Percentiles rank a stretch among this genome's conserved stretches.
These are phyloP conservation scores for Trichomycterus rosablanca DNA, from an alignment of 2,113 vertebrate species.

Conservation along the genomic window DNA sequence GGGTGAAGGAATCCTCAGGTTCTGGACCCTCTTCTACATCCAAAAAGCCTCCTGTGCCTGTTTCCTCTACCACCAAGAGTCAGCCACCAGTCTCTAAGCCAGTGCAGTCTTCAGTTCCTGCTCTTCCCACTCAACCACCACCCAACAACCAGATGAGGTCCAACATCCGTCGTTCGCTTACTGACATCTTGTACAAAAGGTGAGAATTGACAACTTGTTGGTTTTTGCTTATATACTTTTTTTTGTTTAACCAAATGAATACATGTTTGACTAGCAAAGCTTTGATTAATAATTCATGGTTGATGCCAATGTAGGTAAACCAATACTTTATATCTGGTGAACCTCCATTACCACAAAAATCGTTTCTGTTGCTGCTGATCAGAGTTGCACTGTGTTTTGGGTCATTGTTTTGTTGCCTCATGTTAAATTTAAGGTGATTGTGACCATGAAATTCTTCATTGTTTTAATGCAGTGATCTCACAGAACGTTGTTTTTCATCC, in stretches of 20 bases:
- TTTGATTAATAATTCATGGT: too few relatives aligned
- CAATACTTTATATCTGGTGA: too few relatives aligned
- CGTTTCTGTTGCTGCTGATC: too few relatives aligned
- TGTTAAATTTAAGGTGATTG: too few relatives aligned
- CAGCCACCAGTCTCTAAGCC: slow-evolving; percentile 51
- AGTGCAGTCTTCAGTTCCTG: slow-evolving; percentile 40
- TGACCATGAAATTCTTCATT: too few relatives aligned
- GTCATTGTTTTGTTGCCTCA: too few relatives aligned
- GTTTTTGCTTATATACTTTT: neutral
- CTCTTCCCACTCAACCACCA: slow-evolving; percentile 66
- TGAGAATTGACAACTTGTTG: slow-evolving; percentile 53
- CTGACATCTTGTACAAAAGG: slow-evolving; percentile 96
- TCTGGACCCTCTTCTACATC: slow-evolving; percentile 44
- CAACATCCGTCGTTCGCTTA: slow-evolving; percentile 92
- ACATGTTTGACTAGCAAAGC: too few relatives aligned
- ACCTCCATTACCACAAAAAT: too few relatives aligned
- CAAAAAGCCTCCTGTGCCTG: slow-evolving; percentile 52
- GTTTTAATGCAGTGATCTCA: too few relatives aligned
- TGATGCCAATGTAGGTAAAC: too few relatives aligned
- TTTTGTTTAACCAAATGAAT: neutral
- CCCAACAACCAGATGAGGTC: slow-evolving; percentile 93
- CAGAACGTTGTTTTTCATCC: too few relatives aligned
- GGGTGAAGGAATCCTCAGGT: slow-evolving; percentile 50
- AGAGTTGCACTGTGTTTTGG: too few relatives aligned
- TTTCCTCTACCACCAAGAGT: slow-evolving; percentile 46